These are phyloP conservation scores for Eristalis intricaria DNA, from an alignment of 2,888 invertebrate genomes.

Conservation along the genomic window DNA sequence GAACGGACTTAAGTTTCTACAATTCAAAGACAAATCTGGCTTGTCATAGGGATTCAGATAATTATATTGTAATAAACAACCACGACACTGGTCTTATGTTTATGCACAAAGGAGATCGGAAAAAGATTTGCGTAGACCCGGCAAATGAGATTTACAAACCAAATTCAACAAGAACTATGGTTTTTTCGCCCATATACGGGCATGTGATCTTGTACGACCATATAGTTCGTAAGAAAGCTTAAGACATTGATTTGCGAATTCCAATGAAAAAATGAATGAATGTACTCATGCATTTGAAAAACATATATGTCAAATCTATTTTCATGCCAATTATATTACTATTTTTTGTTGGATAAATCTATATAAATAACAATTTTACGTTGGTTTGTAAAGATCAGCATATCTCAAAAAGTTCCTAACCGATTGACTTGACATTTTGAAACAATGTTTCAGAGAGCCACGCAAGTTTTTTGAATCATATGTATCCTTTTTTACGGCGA, in stretches of 20 bases:
- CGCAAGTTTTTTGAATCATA: too few species aligned
- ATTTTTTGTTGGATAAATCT: too few species aligned
- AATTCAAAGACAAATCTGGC: conserved; percentile 89
- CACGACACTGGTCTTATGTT: conserved; percentile 88
- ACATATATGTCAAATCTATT: too few species aligned
- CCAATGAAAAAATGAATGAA: too few species aligned
- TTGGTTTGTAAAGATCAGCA: too few species aligned
- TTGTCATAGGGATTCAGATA: conserved; percentile 87
- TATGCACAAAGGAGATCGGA: conserved; percentile 90
- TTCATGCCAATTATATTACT: too few species aligned
- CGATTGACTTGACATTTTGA: too few species aligned
- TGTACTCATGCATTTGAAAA: too few species aligned
- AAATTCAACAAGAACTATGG: conserved; percentile 85
- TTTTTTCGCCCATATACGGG: conserved; percentile 86
- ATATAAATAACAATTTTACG: too few species aligned
- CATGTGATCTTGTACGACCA: conserved; percentile 92
- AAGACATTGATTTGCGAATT: not conserved
- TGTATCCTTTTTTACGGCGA: too few species aligned
- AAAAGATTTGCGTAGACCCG: conserved; percentile 88
- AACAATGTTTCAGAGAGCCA: too few species aligned
- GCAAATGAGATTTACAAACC: conserved; percentile 83
- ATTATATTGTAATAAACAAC: conserved; percentile 89
- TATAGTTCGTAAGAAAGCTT: conserved; percentile 84
- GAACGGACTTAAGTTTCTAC: conserved; percentile 86
- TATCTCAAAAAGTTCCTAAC: too few species aligned